These are phyloP conservation scores for Amphiura filiformis DNA, from an alignment of 35 echinoderm and acorn worm species.

Conservation along the genomic window DNA sequence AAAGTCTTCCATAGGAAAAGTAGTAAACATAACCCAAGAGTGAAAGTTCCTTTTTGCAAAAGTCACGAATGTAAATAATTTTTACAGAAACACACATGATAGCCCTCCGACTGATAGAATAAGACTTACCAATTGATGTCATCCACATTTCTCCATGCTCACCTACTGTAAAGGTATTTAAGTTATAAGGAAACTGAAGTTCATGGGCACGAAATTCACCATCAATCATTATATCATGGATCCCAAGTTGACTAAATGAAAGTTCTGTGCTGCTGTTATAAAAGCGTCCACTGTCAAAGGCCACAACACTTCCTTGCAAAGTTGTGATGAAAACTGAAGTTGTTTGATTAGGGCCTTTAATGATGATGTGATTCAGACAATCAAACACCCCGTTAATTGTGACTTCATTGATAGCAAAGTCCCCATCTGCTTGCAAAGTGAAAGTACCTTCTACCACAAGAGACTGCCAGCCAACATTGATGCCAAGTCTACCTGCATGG, in stretches of 20 bases:
- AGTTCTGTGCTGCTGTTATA: not conserved
- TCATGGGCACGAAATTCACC: constrained; percentile 27
- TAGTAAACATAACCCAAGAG: no score
- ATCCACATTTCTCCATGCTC: constrained; percentile 30
- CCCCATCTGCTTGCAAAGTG: constrained; percentile 25
- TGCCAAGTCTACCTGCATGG: constrained; percentile 18
- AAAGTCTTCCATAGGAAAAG: no score
- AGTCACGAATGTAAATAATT: no score
- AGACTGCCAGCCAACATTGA: constrained; percentile 24
- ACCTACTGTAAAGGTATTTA: constrained; percentile 11
- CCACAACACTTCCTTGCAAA: constrained; percentile 3
- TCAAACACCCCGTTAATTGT: constrained; percentile 41
- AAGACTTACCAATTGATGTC: constrained; percentile 55
- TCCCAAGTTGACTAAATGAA: constrained; percentile 17
- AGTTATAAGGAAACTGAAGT: constrained; percentile 18
- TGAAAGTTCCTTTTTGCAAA: no score
- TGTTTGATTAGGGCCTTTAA: constrained; percentile 15
- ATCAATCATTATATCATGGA: constrained; percentile 9
- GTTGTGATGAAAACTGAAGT: not conserved
- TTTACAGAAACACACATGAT: no score
- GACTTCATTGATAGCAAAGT: constrained; percentile 14
- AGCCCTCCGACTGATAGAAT: no score
- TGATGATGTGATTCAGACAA: constrained; percentile 25
- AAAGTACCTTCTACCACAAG: constrained; percentile 31
- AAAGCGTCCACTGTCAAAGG: constrained; percentile 32